Conservation (phyloP, 2,797 vertebrate species). For the Siniperca obscura region DNA sequence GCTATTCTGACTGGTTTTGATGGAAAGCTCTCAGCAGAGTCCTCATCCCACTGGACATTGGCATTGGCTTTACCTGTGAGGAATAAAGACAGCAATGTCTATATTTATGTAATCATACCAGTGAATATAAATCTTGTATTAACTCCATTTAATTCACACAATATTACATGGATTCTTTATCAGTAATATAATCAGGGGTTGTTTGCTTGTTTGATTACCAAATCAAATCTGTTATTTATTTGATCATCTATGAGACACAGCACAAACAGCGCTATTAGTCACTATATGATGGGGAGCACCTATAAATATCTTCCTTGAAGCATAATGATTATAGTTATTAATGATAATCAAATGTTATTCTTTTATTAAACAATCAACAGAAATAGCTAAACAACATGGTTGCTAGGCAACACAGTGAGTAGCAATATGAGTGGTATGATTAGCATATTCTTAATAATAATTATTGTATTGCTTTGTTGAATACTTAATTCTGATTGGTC, state of each 20-base stretch:
- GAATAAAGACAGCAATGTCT: constrained; percentile 1
- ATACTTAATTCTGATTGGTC: too few relatives aligned
- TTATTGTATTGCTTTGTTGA: too few relatives aligned
- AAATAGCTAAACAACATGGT: constrained; percentile 40
- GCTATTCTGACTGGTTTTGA: constrained; percentile 92
- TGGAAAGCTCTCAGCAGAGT: constrained; percentile 90
- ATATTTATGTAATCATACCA: neutral
- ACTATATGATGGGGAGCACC: constrained; percentile 17
- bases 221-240: constrained; percentile 48
- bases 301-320: constrained; percentile 15
- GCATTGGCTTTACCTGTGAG: constrained; percentile 93
- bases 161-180: neutral
- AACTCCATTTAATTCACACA: constrained; percentile 17
- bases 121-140: neutral
- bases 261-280: constrained; percentile 19
- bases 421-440: constrained; percentile 42
- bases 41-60: constrained; percentile 96
- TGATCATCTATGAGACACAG: constrained; percentile 4
- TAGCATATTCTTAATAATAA: constrained; percentile 43
- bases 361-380: constrained; percentile 35
- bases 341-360: constrained; percentile 49
- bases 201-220: constrained; percentile 41
- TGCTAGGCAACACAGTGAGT: constrained; percentile 54
- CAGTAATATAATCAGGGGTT: constrained; percentile 16
- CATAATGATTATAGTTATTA: constrained; percentile 37